A percentile compares a stretch with the other conserved stretches of the same genome.
These are phyloP conservation scores for Xanthia togata DNA, from an alignment of 2,888 invertebrate species.

Conservation along the genomic window DNA sequence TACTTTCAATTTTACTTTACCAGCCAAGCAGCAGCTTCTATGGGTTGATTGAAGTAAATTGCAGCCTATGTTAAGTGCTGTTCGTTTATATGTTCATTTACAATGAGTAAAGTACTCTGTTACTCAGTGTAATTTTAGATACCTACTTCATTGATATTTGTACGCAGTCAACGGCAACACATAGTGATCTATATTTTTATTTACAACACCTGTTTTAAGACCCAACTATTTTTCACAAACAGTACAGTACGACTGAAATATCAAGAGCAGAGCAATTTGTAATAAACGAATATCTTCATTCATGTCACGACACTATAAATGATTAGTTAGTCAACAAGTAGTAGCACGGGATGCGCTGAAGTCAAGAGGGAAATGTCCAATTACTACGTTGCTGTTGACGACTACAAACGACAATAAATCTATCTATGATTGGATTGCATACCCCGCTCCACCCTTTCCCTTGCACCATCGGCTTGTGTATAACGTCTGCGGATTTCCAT, in stretches of 20 bases:
- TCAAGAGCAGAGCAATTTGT: neutral
- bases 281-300: neutral
- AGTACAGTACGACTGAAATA: neutral
- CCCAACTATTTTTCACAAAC: neutral
- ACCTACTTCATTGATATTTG: neutral
- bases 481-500: constrained; percentile 84
- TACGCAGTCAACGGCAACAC: neutral
- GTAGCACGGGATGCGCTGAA: neutral
- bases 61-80: neutral
- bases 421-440: neutral
- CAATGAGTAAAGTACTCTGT: neutral
- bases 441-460: constrained; percentile 35
- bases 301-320: neutral
- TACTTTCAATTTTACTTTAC: neutral
- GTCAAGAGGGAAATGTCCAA: neutral
- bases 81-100: too few species aligned
- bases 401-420: neutral
- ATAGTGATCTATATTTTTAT: neutral
- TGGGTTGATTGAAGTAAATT: neutral
- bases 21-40: neutral
- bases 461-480: constrained; percentile 63
- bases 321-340: neutral
- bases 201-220: neutral
- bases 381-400: neutral
- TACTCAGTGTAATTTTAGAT: neutral